phyloP scores from a whole-genome alignment of 2,888 invertebrate species.

The Matsumyia berberina region DNA sequence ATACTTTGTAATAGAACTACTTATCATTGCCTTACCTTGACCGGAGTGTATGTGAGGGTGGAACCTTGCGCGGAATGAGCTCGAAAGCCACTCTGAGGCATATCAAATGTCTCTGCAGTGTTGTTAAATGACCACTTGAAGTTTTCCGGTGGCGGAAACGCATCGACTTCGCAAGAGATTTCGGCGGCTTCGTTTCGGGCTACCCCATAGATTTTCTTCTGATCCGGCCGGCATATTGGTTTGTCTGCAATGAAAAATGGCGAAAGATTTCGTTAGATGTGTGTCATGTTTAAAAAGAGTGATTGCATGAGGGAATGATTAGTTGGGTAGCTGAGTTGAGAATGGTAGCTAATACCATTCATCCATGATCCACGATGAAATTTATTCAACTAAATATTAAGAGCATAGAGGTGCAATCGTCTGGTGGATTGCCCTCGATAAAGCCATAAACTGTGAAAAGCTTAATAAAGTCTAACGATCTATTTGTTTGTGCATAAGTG shows the following conservation, averaged over 20 bases:
- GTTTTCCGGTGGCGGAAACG: conserved; percentile 92
- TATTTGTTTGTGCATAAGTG: too few species aligned
- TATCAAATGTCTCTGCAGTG: conserved; percentile 91
- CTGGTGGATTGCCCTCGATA: too few species aligned
- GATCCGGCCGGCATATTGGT: conserved; percentile 91
- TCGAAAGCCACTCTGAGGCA: conserved; percentile 88
- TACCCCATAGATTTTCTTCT: conserved; percentile 92
- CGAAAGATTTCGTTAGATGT: not conserved
- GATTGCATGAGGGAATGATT: too few species aligned
- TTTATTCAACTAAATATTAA: too few species aligned
- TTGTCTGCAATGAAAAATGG: conserved; percentile 87
- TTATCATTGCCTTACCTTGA: conserved; percentile 84
- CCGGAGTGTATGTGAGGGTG: conserved; percentile 91
- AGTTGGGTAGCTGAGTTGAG: too few species aligned
- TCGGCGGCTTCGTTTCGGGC: conserved; percentile 92
- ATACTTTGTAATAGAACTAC: not conserved
- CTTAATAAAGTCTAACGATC: too few species aligned
- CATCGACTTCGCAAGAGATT: conserved; percentile 93
- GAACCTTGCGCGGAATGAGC: conserved; percentile 86
- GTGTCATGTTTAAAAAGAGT: not conserved
- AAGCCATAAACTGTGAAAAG: too few species aligned
- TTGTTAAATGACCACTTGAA: conserved; percentile 96
- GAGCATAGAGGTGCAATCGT: too few species aligned
- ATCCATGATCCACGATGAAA: too few species aligned
- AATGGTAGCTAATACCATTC: too few species aligned